Evolutionary conservation across 2,888 invertebrate genomes (phyloP), one percentile per base, ranked within the genome.

Genomic region (Xanthia togata): DNA sequence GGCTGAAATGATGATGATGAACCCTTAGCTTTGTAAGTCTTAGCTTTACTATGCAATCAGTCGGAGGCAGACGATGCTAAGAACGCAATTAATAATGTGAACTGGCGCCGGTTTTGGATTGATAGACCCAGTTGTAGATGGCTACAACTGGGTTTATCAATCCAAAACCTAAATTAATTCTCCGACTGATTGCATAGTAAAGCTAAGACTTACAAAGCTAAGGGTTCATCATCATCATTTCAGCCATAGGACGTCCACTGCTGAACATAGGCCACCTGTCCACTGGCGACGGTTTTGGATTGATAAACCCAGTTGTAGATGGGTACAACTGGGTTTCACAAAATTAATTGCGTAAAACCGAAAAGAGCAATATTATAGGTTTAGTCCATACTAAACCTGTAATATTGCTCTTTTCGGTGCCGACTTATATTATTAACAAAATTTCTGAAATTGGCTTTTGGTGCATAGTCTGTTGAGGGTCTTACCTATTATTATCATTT

Each of bases 41-140:
- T 50, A 50, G 41, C 31, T 38, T 77, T n/a, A 41, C 38, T 68
- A 26, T 59, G 78, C 59, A 68, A 78, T 78, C 78, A 68, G 59
- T 60, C 60, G 23, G 57, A 53, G 59, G 68, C 59, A 60, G 41
- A 53, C 41, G 50, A 78, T n/a, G 26, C 78, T 53, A 60, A 78
- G 68, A 78, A 50, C 59, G 59, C 41, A 60, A 78, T 76, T 53
- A 60, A 44, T 76, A 53, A 50, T 60, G 35, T 26, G 50, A 77
- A 78, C 35, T 14, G 35, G 17, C 1, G 26, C 26, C 64, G 38
- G 64, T 69, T 78, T 78, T n/a, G 44, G 9, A 59, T n/a, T 41
- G 59, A 41, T 59, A 65, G 67, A 77, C n/a, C 53, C 14, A 35
- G 26, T 31, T 38, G 17, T 9, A 35, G 31, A 41, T n/a, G n/a